Percentiles rank a stretch among this genome's conserved stretches.
Conservation (phyloP, 2,888 invertebrate species). For the Branchipolynoe longqiensis region DNA sequence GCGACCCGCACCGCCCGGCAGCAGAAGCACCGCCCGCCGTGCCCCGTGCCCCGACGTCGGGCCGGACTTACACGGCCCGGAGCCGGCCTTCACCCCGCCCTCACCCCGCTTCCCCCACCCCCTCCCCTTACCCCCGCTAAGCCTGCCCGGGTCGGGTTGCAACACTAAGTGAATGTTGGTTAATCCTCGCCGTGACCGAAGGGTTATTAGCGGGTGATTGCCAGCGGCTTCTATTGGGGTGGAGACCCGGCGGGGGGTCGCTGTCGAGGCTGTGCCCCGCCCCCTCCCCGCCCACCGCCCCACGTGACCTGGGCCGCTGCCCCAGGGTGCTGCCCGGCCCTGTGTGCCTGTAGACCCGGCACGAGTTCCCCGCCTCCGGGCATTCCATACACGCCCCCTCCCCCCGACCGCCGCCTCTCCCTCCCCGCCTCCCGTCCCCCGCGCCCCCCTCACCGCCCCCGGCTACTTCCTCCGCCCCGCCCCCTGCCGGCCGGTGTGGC, state of each 20-base stretch:
- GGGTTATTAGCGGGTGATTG: conserved; percentile 21
- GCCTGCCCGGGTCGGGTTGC: conserved; percentile 6
- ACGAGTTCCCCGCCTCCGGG: too few species aligned
- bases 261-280: not conserved
- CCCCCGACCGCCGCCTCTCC: not conserved
- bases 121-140: not conserved
- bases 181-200: conserved; percentile 4
- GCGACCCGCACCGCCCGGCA: too few species aligned
- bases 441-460: not conserved
- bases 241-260: not conserved
- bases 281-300: not conserved
- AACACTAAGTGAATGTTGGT: conserved; percentile 25
- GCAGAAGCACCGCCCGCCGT: not conserved
- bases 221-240: not conserved
- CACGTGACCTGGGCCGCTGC: too few species aligned
- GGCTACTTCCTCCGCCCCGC: conserved; percentile 5
- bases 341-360: too few species aligned
- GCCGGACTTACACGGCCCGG: too few species aligned
- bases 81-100: not conserved
- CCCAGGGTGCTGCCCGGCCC: too few species aligned
- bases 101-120: not conserved
- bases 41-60: not conserved
- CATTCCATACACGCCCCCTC: not conserved
- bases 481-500: not conserved
- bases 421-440: not conserved